These are phyloP conservation scores for Chrysemys picta DNA, from an alignment of 2,113 vertebrate genomes.

Conservation along the genomic window DNA sequence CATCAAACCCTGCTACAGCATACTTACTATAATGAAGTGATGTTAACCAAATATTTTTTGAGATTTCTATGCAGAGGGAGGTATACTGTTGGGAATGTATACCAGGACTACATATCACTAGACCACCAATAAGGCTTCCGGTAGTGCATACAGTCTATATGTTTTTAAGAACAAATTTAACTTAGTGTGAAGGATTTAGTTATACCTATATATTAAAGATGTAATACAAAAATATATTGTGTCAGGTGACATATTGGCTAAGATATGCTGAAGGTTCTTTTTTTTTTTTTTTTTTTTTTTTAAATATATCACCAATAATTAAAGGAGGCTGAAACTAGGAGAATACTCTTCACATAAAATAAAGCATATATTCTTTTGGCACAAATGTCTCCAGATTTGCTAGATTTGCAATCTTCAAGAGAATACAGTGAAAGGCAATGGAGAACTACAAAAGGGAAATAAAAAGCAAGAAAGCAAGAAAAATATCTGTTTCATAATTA, in stretches of 20 bases:
- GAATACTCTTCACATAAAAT: neutral
- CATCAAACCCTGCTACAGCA: neutral
- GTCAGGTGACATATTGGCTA: neutral
- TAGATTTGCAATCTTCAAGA: neutral
- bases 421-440: neutral
- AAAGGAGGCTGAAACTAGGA: neutral
- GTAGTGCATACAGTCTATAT: neutral
- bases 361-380: neutral
- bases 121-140: neutral
- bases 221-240: neutral
- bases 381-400: neutral
- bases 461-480: neutral
- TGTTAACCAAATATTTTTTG: neutral
- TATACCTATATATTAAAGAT: neutral
- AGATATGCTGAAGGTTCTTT: neutral
- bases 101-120: neutral
- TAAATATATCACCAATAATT: neutral
- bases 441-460: neutral
- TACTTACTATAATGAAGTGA: neutral
- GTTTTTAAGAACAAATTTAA: neutral
- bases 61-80: neutral
- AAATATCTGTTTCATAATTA: neutral
- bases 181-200: neutral
- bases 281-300: neutral
- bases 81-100: neutral